Conservation (phyloP, 1,140 invertebrate genomes). For the Drosophila littoralis region DNA sequence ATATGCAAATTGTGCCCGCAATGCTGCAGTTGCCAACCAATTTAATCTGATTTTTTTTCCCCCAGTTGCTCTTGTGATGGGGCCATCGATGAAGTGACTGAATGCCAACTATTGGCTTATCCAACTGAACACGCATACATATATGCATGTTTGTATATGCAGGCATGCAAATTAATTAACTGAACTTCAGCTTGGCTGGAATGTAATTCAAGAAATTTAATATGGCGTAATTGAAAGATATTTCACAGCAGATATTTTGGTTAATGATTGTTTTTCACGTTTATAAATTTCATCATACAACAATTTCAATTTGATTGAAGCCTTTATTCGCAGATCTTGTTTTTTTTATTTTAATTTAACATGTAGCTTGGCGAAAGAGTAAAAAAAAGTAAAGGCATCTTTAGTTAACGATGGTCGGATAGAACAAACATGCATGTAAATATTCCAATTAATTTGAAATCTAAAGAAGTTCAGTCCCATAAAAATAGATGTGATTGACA, state of each 20-base stretch:
- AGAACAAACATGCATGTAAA: too few relatives aligned
- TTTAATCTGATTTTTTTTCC: constrained; percentile 70
- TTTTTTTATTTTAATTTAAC: not conserved
- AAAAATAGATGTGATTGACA: too few relatives aligned
- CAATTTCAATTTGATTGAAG: not conserved
- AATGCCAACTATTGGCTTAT: constrained; percentile 27
- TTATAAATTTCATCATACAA: not conserved
- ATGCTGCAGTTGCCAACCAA: constrained; percentile 60
- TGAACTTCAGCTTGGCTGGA: constrained; percentile 49
- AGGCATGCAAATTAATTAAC: constrained; percentile 70
- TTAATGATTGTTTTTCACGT: not conserved
- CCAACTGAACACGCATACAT: constrained; percentile 14
- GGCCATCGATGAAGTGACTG: constrained; percentile 46
- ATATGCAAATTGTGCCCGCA: constrained; percentile 71
- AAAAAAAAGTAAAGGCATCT: too few relatives aligned
- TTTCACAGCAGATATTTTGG: constrained; percentile 16
- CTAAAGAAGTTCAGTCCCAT: too few relatives aligned
- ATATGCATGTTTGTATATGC: not conserved
- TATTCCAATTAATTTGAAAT: too few relatives aligned
- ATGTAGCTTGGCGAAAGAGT: not conserved
- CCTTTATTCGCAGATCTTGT: too few relatives aligned
- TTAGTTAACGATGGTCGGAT: too few relatives aligned
- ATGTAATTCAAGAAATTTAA: constrained; percentile 64
- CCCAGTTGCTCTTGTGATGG: constrained; percentile 3
- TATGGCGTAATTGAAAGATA: constrained; percentile 43